Conservation (phyloP, 2,797 vertebrate genomes). For the Oceanodroma leucorhoa region DNA sequence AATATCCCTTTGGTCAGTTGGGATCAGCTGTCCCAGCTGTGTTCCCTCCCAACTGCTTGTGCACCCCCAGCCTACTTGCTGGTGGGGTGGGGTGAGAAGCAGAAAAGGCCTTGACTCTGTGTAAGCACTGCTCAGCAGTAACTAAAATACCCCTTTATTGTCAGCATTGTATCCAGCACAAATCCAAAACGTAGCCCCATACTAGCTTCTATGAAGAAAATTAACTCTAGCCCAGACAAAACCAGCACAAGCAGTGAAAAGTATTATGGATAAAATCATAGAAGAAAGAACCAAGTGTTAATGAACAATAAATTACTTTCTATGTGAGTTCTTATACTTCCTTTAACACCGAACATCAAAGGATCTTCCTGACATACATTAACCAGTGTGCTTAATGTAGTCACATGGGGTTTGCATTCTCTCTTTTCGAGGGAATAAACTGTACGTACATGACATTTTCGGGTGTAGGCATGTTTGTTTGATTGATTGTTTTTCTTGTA, state of each 20-base stretch:
- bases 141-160: too few relatives aligned
- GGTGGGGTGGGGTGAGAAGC: too few relatives aligned
- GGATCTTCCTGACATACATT: not conserved
- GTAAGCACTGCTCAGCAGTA: too few relatives aligned
- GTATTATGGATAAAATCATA: not conserved
- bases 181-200: too few relatives aligned
- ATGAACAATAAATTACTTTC: not conserved
- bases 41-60: too few relatives aligned
- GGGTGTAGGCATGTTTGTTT: not conserved
- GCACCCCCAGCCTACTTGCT: too few relatives aligned
- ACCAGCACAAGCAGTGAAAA: not conserved
- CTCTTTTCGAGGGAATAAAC: not conserved
- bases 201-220: too few relatives aligned
- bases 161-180: too few relatives aligned
- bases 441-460: not conserved
- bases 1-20: too few relatives aligned
- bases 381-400: not conserved
- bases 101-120: too few relatives aligned
- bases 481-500: not conserved
- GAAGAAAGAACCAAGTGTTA: not conserved
- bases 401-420: rapidly evolving
- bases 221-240: too few relatives aligned
- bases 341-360: not conserved
- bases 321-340: not conserved
- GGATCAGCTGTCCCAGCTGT: too few relatives aligned